These are phyloP conservation scores for Hydriomena furcata DNA, from an alignment of 2,888 invertebrate genomes.

Conservation along the genomic window DNA sequence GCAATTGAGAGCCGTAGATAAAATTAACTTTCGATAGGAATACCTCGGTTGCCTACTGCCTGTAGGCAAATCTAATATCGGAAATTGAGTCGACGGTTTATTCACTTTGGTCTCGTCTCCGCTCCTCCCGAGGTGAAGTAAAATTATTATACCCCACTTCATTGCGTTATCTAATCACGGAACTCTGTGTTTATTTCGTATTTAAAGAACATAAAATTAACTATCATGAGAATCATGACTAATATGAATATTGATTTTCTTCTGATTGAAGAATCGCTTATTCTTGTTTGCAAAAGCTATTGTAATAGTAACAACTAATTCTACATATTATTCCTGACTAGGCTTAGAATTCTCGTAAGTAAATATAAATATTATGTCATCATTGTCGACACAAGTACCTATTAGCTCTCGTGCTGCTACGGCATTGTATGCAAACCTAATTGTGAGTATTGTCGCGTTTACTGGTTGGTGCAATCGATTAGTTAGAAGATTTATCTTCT, in stretches of 20 bases:
- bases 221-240: slow-evolving; percentile 31
- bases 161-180: slow-evolving; percentile 51
- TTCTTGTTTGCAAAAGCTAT: slow-evolving; percentile 12
- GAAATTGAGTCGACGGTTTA: slow-evolving; percentile 71
- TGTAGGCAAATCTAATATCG: slow-evolving; percentile 74
- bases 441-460: slow-evolving; percentile 41
- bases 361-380: slow-evolving; percentile 3
- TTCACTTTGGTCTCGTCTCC: slow-evolving; percentile 64
- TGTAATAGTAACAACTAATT: no score
- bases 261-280: slow-evolving; percentile 7
- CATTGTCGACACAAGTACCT: slow-evolving; percentile 7
- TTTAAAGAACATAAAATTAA: slow-evolving; percentile 23
- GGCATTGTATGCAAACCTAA: slow-evolving; percentile 1
- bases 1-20: slow-evolving; percentile 42
- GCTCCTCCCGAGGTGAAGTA: slow-evolving; percentile 57
- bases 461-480: slow-evolving; percentile 41
- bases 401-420: background rate
- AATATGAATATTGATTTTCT: slow-evolving; percentile 34
- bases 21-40: slow-evolving; percentile 43
- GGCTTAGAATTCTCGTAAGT: slow-evolving; percentile 2
- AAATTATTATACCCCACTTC: slow-evolving; percentile 61
- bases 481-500: slow-evolving; percentile 40
- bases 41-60: slow-evolving; percentile 50
- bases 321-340: slow-evolving; percentile 13
- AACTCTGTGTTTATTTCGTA: slow-evolving; percentile 24